Conservation (phyloP, 2,888 invertebrate genomes). For the Mantis religiosa region DNA sequence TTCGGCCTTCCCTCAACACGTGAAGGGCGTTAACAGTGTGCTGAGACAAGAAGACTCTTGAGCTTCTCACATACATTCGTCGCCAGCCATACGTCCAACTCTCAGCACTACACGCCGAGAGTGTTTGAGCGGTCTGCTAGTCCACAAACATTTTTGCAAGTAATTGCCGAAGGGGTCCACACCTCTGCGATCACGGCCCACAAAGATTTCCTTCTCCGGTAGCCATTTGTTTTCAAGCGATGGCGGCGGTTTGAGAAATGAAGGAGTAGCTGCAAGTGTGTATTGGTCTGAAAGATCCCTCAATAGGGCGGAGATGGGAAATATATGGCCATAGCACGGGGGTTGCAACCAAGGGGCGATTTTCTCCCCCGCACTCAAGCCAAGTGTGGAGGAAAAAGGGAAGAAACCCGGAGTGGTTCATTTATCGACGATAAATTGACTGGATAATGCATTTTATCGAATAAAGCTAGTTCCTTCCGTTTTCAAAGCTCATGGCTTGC, state of each 20-base stretch:
- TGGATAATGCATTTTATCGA: slow-evolving; percentile 31
- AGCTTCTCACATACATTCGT: too few relatives aligned
- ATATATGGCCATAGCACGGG: slow-evolving; percentile 2
- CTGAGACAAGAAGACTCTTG: too few relatives aligned
- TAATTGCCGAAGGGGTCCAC: not conserved
- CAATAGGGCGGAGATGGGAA: not conserved
- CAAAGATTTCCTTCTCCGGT: not conserved
- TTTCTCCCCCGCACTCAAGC: not conserved
- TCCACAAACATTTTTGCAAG: not conserved
- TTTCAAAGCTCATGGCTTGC: slow-evolving; percentile 26
- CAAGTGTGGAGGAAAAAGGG: slow-evolving; percentile 12
- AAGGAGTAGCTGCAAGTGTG: not conserved
- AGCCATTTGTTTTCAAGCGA: not conserved
- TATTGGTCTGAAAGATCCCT: not conserved
- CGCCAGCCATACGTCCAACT: too few relatives aligned
- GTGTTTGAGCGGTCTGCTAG: not conserved
- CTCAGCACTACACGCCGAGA: too few relatives aligned
- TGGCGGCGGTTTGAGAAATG: not conserved
- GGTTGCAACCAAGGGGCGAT: slow-evolving; percentile 11
- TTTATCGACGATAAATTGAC: slow-evolving; percentile 31
- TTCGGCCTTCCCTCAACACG: too few relatives aligned
- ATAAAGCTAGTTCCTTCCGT: slow-evolving; percentile 26
- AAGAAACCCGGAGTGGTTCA: slow-evolving; percentile 18
- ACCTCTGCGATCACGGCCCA: not conserved
- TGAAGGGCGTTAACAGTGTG: too few relatives aligned